Evolutionary conservation across 2,888 invertebrate genomes (phyloP).

Genomic region (Drosophila kuntzei): DNA sequence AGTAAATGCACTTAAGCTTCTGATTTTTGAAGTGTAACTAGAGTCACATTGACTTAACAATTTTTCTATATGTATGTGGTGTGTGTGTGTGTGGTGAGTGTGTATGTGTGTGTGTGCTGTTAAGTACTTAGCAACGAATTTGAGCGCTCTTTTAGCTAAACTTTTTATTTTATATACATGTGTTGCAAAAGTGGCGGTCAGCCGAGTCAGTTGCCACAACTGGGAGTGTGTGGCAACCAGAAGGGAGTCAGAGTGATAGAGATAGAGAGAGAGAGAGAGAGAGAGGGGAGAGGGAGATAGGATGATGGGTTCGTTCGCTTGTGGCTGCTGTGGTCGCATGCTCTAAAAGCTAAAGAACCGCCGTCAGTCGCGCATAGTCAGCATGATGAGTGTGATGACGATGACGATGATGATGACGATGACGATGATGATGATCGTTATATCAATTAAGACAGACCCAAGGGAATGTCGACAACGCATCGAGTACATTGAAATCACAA

Average conservation of each 20-base stretch:
- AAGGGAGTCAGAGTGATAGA: slow-evolving; percentile 2
- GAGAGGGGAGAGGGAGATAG: slow-evolving; percentile 3
- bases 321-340: slow-evolving; percentile 58
- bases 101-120: slow-evolving; percentile 10
- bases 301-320: slow-evolving; percentile 30
- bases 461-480: slow-evolving; percentile 41
- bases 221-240: slow-evolving; percentile 4
- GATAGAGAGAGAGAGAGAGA: not conserved
- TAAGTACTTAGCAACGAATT: slow-evolving; percentile 51
- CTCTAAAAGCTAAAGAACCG: slow-evolving; percentile 71
- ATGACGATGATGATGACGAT: not conserved
- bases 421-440: slow-evolving; percentile 21
- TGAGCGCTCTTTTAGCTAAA: slow-evolving; percentile 33
- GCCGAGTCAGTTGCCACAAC: slow-evolving; percentile 36
- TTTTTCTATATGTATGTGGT: not conserved
- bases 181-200: slow-evolving; percentile 56
- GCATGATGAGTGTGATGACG: not conserved
- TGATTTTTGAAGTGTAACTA: not conserved
- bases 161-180: slow-evolving; percentile 28
- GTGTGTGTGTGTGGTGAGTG: not conserved
- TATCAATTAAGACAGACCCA: slow-evolving; percentile 69
- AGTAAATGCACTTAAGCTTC: not conserved
- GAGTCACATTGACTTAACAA: not conserved
- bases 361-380: slow-evolving; percentile 14
- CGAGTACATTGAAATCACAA: slow-evolving; percentile 37